These are phyloP conservation scores for Drosophila yooni DNA, from an alignment of 2,888 invertebrate genomes.

Conservation along the genomic window DNA sequence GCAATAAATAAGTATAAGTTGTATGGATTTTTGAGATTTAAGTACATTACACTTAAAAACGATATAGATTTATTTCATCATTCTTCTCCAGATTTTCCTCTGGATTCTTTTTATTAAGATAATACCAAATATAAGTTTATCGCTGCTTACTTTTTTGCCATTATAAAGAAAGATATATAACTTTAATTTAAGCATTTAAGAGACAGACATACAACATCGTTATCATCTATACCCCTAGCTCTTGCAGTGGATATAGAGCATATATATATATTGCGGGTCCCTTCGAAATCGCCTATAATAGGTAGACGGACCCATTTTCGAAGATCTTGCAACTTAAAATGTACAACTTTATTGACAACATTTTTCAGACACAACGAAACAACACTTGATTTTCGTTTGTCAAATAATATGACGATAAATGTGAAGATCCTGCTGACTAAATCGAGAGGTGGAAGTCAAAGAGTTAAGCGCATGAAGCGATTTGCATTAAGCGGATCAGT, in stretches of 20 bases:
- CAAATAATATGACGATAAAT: neutral
- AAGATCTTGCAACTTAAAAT: neutral
- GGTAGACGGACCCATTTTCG: neutral
- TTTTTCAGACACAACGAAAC: neutral
- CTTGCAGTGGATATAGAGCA: neutral
- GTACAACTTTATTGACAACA: neutral
- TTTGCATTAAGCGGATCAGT: constrained; percentile 39
- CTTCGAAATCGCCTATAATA: too few relatives aligned
- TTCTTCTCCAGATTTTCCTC: neutral
- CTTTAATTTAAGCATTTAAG: too few relatives aligned
- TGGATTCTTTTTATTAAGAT: neutral
- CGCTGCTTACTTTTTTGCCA: neutral
- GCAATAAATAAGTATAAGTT: neutral
- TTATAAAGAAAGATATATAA: neutral
- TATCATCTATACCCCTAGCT: neutral
- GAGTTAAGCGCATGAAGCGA: constrained; percentile 49
- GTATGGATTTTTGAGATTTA: neutral
- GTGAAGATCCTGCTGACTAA: constrained; percentile 3
- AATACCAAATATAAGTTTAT: neutral
- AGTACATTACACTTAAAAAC: neutral
- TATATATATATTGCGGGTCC: neutral
- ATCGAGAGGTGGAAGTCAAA: constrained; percentile 27
- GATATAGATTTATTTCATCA: neutral
- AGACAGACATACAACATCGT: too few relatives aligned
- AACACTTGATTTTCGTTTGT: neutral